These are phyloP conservation scores for Aurelia sp. DNA, from an alignment of 30 jellyfish, hydroid and myxozoan species.

Conservation along the genomic window DNA sequence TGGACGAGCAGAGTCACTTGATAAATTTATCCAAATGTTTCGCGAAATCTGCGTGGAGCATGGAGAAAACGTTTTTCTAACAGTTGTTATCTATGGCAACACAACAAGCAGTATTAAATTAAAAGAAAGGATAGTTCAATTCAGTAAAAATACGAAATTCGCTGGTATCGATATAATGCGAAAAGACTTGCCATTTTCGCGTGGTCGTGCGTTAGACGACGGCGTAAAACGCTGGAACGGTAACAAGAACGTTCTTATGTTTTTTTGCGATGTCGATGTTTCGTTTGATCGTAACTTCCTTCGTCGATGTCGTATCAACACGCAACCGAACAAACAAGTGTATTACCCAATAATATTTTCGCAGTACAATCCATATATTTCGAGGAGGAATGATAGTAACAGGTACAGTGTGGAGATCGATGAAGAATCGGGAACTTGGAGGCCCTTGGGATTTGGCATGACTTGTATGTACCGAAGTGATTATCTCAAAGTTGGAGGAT, in stretches of 20 bases:
- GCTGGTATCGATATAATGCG: slow-evolving; percentile 64
- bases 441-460: slow-evolving; percentile 97
- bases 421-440: slow-evolving; percentile 86
- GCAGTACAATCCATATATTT: slow-evolving; percentile 79
- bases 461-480: slow-evolving; percentile 76
- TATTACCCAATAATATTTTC: slow-evolving; percentile 85
- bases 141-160: slow-evolving; percentile 66
- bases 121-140: slow-evolving; percentile 53
- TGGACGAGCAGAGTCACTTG: slow-evolving; percentile 65
- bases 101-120: slow-evolving; percentile 49
- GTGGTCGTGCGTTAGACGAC: slow-evolving; percentile 97
- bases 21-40: slow-evolving; percentile 64
- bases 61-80: slow-evolving; percentile 73
- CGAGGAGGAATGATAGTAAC: slow-evolving; percentile 23
- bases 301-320: slow-evolving; percentile 80
- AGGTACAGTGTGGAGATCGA: slow-evolving; percentile 49
- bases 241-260: slow-evolving; percentile 68
- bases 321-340: slow-evolving; percentile 54
- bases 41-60: slow-evolving; percentile 38
- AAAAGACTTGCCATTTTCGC: slow-evolving; percentile 71
- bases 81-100: slow-evolving; percentile 80
- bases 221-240: slow-evolving; percentile 99
- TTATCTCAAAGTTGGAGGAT: slow-evolving; percentile 85
- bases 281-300: slow-evolving; percentile 72
- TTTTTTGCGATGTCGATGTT: slow-evolving; percentile 93